Percentiles rank a stretch among this genome's conserved stretches.
phyloP scores from a whole-genome alignment of 2,888 invertebrate genomes.

The Odontocolon sp. region DNA sequence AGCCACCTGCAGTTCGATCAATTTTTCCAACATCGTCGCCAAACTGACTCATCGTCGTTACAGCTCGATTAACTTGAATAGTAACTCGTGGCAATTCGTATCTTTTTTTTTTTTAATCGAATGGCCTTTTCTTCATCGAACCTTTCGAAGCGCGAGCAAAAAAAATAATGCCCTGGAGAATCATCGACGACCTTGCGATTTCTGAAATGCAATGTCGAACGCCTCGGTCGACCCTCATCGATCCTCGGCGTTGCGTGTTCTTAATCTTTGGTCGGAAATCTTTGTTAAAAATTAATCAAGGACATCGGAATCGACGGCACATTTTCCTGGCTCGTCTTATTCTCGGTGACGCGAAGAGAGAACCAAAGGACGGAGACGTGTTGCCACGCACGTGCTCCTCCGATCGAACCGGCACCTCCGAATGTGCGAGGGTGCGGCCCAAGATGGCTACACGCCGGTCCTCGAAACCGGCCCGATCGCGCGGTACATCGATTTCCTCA shows the following conservation, averaged over 20 bases:
- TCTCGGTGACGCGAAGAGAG: background rate
- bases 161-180: background rate
- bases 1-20: conserved; percentile 78
- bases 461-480: conserved; percentile 4
- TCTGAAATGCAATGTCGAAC: conserved; percentile 30
- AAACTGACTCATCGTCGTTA: conserved; percentile 19
- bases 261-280: too few relatives aligned
- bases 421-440: conserved; percentile 77
- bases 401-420: conserved; percentile 43
- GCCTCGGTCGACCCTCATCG: conserved; percentile 36
- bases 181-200: conserved; percentile 40
- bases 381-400: conserved; percentile 61
- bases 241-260: conserved; percentile 48
- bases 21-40: conserved; percentile 67
- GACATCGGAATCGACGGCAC: too few relatives aligned
- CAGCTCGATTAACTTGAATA: too few relatives aligned
- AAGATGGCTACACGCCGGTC: conserved; percentile 74
- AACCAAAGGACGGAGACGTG: background rate
- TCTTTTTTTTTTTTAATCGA: background rate
- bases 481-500: conserved; percentile 66
- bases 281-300: conserved; percentile 26
- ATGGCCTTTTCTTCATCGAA: background rate
- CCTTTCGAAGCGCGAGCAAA: background rate
- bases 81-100: too few relatives aligned
- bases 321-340: background rate